Conservation (phyloP, 2,113 vertebrate species). For the Percopsis transmontana region DNA sequence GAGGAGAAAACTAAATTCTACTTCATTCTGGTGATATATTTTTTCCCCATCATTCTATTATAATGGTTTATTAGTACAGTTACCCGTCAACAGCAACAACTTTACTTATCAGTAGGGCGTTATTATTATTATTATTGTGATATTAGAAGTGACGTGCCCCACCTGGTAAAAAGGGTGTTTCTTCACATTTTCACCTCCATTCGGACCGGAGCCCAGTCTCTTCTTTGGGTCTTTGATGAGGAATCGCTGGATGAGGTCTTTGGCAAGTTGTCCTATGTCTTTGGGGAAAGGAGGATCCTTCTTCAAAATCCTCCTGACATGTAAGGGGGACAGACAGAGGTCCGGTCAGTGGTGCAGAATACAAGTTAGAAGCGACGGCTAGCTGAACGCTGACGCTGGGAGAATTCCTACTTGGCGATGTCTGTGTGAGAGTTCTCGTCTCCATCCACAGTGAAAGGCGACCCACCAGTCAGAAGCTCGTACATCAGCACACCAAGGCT, state of each 20-base stretch:
- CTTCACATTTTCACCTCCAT: slow-evolving; percentile 89
- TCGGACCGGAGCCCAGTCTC: slow-evolving; percentile 88
- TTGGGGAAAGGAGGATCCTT: slow-evolving; percentile 95
- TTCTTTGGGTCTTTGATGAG: slow-evolving; percentile 94
- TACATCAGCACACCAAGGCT: slow-evolving; percentile 98
- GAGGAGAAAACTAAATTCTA: slow-evolving; percentile 12
- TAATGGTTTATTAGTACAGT: neutral
- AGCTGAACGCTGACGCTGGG: neutral
- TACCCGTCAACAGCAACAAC: too few relatives aligned
- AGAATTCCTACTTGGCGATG: slow-evolving; percentile 88
- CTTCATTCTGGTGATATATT: neutral
- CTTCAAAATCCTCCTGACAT: slow-evolving; percentile 91
- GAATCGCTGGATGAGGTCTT: slow-evolving; percentile 90
- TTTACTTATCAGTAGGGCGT: neutral
- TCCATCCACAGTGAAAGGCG: slow-evolving; percentile 97
- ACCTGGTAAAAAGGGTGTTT: slow-evolving; percentile 97
- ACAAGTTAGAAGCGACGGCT: neutral
- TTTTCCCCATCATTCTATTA: neutral
- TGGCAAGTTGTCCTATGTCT: slow-evolving; percentile 89
- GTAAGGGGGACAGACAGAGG: slow-evolving; percentile 16
- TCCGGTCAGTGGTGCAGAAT: slow-evolving; percentile 8
- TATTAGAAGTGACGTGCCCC: slow-evolving; percentile 14
- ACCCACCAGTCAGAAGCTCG: slow-evolving; percentile 94
- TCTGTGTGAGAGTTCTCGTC: slow-evolving; percentile 96
- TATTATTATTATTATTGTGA: slow-evolving; percentile 1